These are phyloP conservation scores for Aplysia californica DNA, from an alignment of 1,140 invertebrate genomes.

Conservation along the genomic window DNA sequence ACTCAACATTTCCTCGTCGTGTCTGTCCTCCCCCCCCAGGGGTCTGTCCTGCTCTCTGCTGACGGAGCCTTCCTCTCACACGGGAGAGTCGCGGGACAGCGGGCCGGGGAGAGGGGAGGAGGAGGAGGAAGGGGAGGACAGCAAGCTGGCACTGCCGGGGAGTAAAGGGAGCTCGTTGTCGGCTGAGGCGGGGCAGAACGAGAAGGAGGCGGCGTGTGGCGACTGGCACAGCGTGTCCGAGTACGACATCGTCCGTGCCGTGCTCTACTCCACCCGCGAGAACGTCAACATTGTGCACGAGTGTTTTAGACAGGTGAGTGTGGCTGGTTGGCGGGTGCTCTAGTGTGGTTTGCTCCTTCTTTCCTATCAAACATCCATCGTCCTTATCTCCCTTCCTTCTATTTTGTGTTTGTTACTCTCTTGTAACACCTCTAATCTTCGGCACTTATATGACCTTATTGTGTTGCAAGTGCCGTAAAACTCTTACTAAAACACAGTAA, in stretches of 20 bases:
- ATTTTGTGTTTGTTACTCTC: too few relatives aligned
- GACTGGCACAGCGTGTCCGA: slow-evolving; percentile 64
- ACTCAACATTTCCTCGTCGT: too few relatives aligned
- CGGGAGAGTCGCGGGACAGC: slow-evolving; percentile 13
- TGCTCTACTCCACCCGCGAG: slow-evolving; percentile 87
- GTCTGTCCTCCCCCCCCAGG: slow-evolving; percentile 31
- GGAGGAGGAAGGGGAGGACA: slow-evolving; percentile 25
- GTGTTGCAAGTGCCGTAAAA: too few relatives aligned
- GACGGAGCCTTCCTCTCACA: slow-evolving; percentile 33
- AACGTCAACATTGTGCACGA: slow-evolving; percentile 97
- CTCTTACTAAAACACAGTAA: too few relatives aligned
- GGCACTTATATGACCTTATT: too few relatives aligned
- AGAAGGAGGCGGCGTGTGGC: slow-evolving; percentile 46
- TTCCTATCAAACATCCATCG: too few relatives aligned
- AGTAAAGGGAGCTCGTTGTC: slow-evolving; percentile 59
- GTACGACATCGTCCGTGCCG: slow-evolving; percentile 80
- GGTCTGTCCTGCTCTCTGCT: slow-evolving; percentile 47
- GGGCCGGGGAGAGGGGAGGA: slow-evolving; percentile 35
- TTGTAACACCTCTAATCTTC: too few relatives aligned
- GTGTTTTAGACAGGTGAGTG: slow-evolving; percentile 82
- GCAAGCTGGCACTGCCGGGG: slow-evolving; percentile 31
- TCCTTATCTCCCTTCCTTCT: too few relatives aligned
- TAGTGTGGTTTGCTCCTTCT: too few relatives aligned
- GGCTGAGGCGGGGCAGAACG: slow-evolving; percentile 32
- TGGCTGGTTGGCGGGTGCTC: too few relatives aligned